phyloP scores from a whole-genome alignment of 2,113 vertebrate genomes.

The Talpa occidentalis region DNA sequence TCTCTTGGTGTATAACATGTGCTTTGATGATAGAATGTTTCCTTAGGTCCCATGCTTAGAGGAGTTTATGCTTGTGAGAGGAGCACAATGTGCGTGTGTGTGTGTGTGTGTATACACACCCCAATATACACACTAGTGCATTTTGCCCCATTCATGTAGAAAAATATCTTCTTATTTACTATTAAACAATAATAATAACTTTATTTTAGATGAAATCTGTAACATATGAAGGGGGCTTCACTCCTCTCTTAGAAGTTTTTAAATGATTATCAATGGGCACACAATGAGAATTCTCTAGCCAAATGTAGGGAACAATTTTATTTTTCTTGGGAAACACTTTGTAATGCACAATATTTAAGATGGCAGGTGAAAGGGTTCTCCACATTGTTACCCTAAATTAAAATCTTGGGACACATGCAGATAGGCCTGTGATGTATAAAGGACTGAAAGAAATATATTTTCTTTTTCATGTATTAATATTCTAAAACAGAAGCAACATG shows the following conservation, averaged over 20 bases:
- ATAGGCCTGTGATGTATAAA: background rate
- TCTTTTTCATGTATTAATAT: background rate
- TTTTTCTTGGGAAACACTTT: background rate
- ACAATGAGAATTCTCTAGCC: background rate
- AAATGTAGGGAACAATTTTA: background rate
- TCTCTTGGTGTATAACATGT: background rate
- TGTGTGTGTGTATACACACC: too few species aligned
- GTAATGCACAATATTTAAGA: background rate
- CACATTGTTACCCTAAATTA: background rate
- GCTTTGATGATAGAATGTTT: background rate
- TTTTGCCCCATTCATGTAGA: background rate
- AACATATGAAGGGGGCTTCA: background rate
- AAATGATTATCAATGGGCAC: background rate
- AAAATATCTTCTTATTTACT: background rate
- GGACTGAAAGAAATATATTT: background rate
- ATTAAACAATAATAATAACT: background rate
- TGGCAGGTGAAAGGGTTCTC: background rate
- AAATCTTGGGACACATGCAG: background rate
- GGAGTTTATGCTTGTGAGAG: background rate
- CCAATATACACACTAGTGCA: background rate
- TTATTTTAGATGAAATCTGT: background rate
- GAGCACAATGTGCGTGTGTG: too few species aligned
- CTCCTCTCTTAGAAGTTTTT: background rate
- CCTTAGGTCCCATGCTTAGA: background rate
- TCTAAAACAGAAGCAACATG: background rate